Conservation (phyloP, 2,797 vertebrate species). For the Hipposideros larvatus region DNA sequence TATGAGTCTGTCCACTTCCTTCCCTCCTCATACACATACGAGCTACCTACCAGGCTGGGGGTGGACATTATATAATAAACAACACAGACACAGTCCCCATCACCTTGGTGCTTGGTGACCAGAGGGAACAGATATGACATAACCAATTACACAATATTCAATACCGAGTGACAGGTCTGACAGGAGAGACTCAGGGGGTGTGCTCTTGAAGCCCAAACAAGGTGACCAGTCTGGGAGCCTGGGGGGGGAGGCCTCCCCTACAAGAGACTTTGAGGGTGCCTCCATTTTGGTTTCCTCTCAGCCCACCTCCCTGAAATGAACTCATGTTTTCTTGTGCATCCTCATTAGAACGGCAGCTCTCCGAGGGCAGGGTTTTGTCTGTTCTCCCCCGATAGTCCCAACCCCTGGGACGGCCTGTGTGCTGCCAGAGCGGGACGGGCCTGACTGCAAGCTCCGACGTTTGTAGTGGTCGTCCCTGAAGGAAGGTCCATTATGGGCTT, state of each 20-base stretch:
- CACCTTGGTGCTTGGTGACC: rapidly evolving
- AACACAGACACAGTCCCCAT: neutral
- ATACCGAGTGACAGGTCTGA: rapidly evolving
- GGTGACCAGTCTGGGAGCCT: neutral
- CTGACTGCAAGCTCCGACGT: rapidly evolving
- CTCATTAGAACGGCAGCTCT: rapidly evolving
- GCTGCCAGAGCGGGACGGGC: rapidly evolving
- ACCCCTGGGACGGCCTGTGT: neutral
- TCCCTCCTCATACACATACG: rapidly evolving
- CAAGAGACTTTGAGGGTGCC: too few relatives aligned
- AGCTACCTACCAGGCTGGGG: neutral
- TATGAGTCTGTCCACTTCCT: neutral
- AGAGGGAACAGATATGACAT: neutral
- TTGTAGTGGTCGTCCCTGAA: neutral
- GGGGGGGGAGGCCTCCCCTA: too few relatives aligned
- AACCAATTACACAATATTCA: rapidly evolving
- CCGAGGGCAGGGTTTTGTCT: rapidly evolving
- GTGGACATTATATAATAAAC: neutral
- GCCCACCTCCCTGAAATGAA: neutral
- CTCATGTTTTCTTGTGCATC: rapidly evolving
- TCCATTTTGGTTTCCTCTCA: rapidly evolving
- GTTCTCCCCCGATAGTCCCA: rapidly evolving
- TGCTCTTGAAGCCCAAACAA: neutral
- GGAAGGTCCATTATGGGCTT: neutral
- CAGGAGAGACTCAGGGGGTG: neutral